Conservation (phyloP, 2,113 vertebrate species). For the Oxyruncus cristatus region DNA sequence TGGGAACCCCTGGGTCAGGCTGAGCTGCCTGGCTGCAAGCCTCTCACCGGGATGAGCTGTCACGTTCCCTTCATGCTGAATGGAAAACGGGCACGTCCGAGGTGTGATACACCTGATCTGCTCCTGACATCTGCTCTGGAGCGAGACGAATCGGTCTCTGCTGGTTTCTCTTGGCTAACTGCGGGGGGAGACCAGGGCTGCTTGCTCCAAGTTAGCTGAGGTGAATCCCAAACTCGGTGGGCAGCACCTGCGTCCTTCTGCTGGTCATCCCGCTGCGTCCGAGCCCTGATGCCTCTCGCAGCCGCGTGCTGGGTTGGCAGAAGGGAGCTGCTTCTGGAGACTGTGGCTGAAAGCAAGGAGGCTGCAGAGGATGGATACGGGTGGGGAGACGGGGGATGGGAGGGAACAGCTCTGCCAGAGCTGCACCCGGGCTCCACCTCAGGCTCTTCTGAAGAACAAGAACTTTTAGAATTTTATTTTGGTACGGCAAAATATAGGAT, state of each 20-base stretch:
- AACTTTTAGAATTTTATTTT: background rate
- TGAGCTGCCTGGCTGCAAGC: background rate
- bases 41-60: background rate
- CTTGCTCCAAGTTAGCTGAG: background rate
- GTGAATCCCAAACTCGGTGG: background rate
- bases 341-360: background rate
- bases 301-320: rapidly evolving
- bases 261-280: rapidly evolving
- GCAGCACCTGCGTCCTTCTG: background rate
- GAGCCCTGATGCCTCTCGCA: background rate
- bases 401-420: background rate
- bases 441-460: background rate
- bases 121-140: constrained; percentile 35
- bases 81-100: background rate
- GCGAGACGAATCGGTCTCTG: background rate
- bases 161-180: background rate
- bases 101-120: background rate
- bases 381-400: background rate
- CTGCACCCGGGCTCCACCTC: background rate
- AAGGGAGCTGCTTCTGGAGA: background rate
- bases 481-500: background rate
- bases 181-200: rapidly evolving
- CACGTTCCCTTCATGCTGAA: background rate
- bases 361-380: rapidly evolving
- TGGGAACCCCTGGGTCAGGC: background rate